Conservation (phyloP, 1,140 invertebrate species). For the Hermatobates lingyangjiaoensis region DNA sequence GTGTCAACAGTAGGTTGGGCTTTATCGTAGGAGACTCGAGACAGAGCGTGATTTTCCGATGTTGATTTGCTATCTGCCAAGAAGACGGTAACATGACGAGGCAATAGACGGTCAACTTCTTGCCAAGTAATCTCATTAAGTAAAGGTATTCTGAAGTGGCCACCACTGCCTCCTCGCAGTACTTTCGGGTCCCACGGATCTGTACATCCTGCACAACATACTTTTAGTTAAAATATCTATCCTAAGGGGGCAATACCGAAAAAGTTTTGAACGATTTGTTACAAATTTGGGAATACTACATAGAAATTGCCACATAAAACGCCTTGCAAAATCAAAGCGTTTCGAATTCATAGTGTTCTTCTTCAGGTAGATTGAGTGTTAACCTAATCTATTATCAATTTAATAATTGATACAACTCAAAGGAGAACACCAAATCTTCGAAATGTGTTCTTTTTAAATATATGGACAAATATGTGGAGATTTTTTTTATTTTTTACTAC, state of each 20-base stretch:
- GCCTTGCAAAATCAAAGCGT: neutral
- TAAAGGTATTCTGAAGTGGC: constrained; percentile 63
- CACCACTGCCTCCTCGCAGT: constrained; percentile 54
- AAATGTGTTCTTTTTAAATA: no score
- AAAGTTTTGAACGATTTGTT: neutral
- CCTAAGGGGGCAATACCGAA: no score
- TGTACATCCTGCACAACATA: constrained; percentile 67
- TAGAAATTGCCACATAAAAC: neutral
- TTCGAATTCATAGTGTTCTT: no score
- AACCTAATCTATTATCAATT: no score
- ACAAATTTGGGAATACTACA: neutral
- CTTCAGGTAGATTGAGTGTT: no score
- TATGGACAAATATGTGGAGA: no score
- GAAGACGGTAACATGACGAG: constrained; percentile 11
- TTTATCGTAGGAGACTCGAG: constrained; percentile 9
- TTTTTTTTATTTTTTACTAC: no score
- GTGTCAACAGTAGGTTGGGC: constrained; percentile 38
- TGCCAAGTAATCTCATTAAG: constrained; percentile 39
- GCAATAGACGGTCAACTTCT: constrained; percentile 32
- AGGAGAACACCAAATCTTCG: no score
- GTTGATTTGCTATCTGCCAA: constrained; percentile 1
- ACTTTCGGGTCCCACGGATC: constrained; percentile 81
- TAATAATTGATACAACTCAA: no score
- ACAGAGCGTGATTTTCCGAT: neutral
- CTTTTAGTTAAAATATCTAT: no score